Base-by-base conservation (phyloP, 2,797 vertebrate species). In the Aulostomus chinensis region DNA sequence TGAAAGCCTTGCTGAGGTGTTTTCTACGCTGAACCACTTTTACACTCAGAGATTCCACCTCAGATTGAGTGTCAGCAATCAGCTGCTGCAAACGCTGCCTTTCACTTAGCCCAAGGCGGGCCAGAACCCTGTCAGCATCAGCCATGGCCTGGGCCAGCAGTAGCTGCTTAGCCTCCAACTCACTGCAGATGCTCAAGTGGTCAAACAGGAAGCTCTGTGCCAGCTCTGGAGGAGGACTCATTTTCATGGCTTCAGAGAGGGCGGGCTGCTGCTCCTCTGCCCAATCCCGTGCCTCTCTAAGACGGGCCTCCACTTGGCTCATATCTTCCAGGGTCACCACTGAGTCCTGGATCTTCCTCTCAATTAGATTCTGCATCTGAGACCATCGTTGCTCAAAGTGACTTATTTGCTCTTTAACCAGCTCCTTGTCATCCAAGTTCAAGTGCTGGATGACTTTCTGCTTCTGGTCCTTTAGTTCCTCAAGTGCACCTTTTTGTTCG, bases 381-480 rank as follows among this genome's bases (percentile, higher is more conserved):
- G 87, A 84, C 97, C 97, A 99, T 4, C 95, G 93, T 32, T 95
- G 93, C 59, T 99, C 96, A 10, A 96, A 94, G 80, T 99, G 93
- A 54, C 86, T 85, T 66, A 90, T 94, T 66, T 99, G 97, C 53
- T 98, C 96, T 65, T 96, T 98, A 3, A 96, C 89, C 58, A 99
- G 81, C 53, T 98, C 95, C 73, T 89, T 96, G 78, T 99, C 97
- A 42, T 98, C 96, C 31, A 96, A 66, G 73, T 95, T 94, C 66
- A 99, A 75, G 41, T 94, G 91, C 20, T 97, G 93, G 38, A 90
- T 84, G 42, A 99, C 88, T 49, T 93, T 96, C 70, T 97, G 95
- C 45, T 94, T 96, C 69, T 93, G 93, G 7, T 95, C 95, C 73
- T 95, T 97, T 14, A 99, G 88, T 22, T 95, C 93, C 31, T 96